Conservation (phyloP, 2,113 vertebrate genomes). For the Cathartes aura region DNA sequence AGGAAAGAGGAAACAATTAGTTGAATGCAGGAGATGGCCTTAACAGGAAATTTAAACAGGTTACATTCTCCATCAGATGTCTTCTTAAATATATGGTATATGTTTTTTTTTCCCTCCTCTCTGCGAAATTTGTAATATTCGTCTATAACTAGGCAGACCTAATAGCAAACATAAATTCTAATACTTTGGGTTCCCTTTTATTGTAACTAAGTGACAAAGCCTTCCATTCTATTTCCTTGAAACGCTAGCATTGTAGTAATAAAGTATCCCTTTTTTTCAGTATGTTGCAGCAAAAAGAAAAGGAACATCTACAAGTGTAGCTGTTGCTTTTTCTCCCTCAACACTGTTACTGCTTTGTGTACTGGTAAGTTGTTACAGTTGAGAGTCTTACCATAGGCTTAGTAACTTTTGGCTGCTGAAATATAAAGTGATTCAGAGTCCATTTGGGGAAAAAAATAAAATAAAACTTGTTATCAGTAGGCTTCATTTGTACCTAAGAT, state of each 20-base stretch:
- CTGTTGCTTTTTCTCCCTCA: constrained; percentile 70
- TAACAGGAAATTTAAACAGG: neutral
- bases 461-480: neutral
- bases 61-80: neutral
- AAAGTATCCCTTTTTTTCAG: constrained; percentile 52
- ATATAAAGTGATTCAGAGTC: neutral
- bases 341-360: constrained; percentile 79
- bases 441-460: neutral
- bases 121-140: neutral
- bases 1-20: neutral
- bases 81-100: neutral
- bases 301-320: constrained; percentile 82
- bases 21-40: neutral
- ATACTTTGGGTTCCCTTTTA: neutral
- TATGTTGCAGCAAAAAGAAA: constrained; percentile 82
- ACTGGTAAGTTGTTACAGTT: constrained; percentile 74
- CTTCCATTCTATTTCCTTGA: neutral
- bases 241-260: neutral
- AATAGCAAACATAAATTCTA: neutral
- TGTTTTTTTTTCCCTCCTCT: neutral
- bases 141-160: neutral
- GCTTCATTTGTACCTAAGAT: neutral
- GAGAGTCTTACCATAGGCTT: neutral
- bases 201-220: neutral
- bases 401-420: neutral